Evolutionary conservation across 2,113 vertebrate species (phyloP), one percentile per base, ranked within the genome.

Genomic region (Nibea albiflora): DNA sequence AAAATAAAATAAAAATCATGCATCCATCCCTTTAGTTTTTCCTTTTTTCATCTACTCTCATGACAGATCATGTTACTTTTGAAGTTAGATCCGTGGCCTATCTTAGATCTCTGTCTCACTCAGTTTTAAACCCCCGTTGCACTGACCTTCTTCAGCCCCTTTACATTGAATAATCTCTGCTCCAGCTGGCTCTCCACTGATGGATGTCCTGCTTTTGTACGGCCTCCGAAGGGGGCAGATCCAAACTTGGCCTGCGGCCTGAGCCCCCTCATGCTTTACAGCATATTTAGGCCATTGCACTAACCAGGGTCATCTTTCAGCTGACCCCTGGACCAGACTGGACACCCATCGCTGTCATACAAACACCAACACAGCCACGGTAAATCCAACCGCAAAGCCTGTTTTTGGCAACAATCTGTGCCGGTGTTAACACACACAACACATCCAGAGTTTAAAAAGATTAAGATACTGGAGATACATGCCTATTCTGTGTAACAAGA

Each of bases 221-320:
- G 53, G 28, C 16, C 50, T 42, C 50, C 1, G 22, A 69, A 50
- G 31, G 67, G 53, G 24, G 46, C 58, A 50, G 49, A 54, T 31
- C 56, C 22, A 64, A 11, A 35, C 76, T 86, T 86, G 83, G 79
- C 83, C 50, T 1, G 0, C 6, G 42, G 64, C 69, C 53, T 53
- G 35, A 76, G 54, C 17, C 9, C 39, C 61, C 49, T 39, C 80
- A 64, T 77, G 58, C 74, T 87, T 77, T 85, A 60, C 75, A 78
- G 67, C 79, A 81, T 85, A 73, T 85, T 85, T 87, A 73, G 69
- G 69, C 57, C 64, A 75, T 90, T 80, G 88, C 80, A 61, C 69
- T 79, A 81, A 79, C 75, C 61, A 42, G 80, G 84, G 85, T 94
- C 81, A 68, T 69, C 78, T 92, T 92, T 91, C 91, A 83, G 46